These are phyloP conservation scores for Frieseomelitta varia DNA, from an alignment of 1,140 invertebrate species.

Conservation along the genomic window DNA sequence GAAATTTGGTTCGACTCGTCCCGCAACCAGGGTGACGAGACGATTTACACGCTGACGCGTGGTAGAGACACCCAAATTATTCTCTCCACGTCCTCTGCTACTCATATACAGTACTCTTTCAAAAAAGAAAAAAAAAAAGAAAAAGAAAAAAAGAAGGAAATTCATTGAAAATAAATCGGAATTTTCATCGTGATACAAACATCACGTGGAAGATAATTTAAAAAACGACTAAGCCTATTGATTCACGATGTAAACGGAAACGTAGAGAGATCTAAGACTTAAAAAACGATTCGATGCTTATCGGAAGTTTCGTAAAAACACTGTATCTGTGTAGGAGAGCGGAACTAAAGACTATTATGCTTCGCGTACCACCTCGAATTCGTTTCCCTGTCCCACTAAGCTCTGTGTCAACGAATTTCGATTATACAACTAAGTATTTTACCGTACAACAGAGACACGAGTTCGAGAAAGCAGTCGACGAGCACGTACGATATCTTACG, in stretches of 20 bases:
- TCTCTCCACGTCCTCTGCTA: not conserved
- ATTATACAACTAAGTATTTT: not conserved
- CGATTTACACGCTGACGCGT: conserved; percentile 54
- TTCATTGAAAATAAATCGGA: no score
- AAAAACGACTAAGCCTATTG: no score
- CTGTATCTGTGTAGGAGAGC: conserved; percentile 4
- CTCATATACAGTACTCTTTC: not conserved
- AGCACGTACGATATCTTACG: conserved; percentile 12
- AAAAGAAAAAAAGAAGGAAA: not conserved
- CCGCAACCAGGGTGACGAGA: conserved; percentile 64
- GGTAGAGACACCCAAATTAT: not conserved
- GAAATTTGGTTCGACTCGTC: conserved; percentile 74
- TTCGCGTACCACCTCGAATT: not conserved
- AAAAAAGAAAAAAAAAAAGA: not conserved
- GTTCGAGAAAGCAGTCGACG: conserved; percentile 7
- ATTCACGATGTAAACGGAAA: not conserved
- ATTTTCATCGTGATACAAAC: not conserved
- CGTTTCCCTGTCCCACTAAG: not conserved
- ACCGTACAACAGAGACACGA: not conserved
- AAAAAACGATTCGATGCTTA: not conserved
- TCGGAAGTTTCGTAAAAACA: not conserved
- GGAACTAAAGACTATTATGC: conserved; percentile 6
- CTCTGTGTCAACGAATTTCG: not conserved
- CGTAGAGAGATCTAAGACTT: not conserved
- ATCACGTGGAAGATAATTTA: not conserved